Evolutionary conservation across 2,888 invertebrate species (phyloP), one percentile per base, ranked within the genome.

Genomic region (Noctuana brunneofusca): DNA sequence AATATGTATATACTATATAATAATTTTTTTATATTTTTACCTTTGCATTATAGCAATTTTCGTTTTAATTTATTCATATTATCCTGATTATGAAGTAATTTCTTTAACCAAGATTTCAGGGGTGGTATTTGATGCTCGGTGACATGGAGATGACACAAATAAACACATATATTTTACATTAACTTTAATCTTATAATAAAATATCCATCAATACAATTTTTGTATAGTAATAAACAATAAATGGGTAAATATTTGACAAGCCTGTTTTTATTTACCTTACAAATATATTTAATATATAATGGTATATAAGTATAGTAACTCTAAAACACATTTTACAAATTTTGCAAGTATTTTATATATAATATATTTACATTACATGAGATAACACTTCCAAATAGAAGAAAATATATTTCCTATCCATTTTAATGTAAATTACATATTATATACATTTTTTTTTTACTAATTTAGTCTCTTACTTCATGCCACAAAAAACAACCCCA

Each of bases 61-160:
- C n/a, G 8, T 27, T 27, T 27, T 6, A 27, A 5, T 27, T 27
- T 5, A 27, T 27, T 6, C 8, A n/a, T n/a, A n/a, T 27, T 6
- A 27, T 4, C 27, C 8, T 27, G 27, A 30, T 8, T 35, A 3
- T n/a, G n/a, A 41, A 27, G 35, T 50, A 58, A 68, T 83, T 87
- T 93, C 88, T 92, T 93, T 90, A 92, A 92, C 77, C 68, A 67
- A 71, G 64, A 67, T 84, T 88, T 71, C 92, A 96, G 96, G 97
- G 93, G 96, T 96, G 65, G 97, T 97, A 6, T 97, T 97, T 77
- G 97, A 97, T 90, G 97, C 96, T 9, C 93, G 95, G 59, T 95
- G 82, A 92, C 62, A 68, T 63, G 69, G 69, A 69, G 66, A 65
- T 64, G 50, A 65, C 35, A 59, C 58, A 69, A 68, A 66, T 55